A percentile compares a stretch with the other conserved stretches of the same genome.
These are phyloP conservation scores for Lutjanus argentimaculatus DNA, from an alignment of 2,797 vertebrate genomes.

Conservation along the genomic window DNA sequence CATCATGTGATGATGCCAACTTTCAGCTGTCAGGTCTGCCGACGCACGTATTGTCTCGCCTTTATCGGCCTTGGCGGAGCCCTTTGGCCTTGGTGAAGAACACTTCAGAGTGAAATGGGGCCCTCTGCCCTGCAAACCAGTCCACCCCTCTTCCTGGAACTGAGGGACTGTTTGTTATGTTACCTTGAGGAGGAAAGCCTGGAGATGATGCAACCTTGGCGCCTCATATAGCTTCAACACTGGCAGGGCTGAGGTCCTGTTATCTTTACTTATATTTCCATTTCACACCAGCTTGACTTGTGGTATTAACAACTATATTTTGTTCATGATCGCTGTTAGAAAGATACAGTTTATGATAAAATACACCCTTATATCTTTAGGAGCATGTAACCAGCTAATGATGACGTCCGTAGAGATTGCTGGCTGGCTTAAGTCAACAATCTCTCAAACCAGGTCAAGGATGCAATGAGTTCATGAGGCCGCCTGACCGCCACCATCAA, in stretches of 20 bases:
- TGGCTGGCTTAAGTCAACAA: slow-evolving; percentile 39
- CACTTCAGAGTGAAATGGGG: slow-evolving; percentile 8
- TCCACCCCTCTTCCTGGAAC: slow-evolving; percentile 49
- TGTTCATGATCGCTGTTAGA: background rate
- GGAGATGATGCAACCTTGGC: slow-evolving; percentile 16
- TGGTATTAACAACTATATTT: background rate
- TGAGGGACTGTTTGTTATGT: slow-evolving; percentile 25
- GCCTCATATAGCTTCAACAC: background rate
- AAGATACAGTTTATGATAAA: background rate
- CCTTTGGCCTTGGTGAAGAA: slow-evolving; percentile 40
- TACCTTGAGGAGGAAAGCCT: slow-evolving; percentile 29
- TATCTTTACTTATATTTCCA: background rate
- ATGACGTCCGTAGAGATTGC: background rate
- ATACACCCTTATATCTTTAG: background rate
- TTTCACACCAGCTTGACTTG: background rate
- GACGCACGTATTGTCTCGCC: background rate
- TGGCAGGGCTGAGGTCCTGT: background rate
- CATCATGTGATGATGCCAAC: slow-evolving; percentile 3
- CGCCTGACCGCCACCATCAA: slow-evolving; percentile 29
- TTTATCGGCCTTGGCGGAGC: slow-evolving; percentile 4
- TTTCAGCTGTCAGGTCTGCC: slow-evolving; percentile 1
- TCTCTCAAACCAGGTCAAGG: slow-evolving; percentile 49
- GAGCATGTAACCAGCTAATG: background rate
- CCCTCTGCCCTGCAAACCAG: slow-evolving; percentile 11
- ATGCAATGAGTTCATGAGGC: slow-evolving; percentile 35